These are phyloP conservation scores for Whitmania pigra DNA, from an alignment of 1,140 invertebrate genomes.

Conservation along the genomic window DNA sequence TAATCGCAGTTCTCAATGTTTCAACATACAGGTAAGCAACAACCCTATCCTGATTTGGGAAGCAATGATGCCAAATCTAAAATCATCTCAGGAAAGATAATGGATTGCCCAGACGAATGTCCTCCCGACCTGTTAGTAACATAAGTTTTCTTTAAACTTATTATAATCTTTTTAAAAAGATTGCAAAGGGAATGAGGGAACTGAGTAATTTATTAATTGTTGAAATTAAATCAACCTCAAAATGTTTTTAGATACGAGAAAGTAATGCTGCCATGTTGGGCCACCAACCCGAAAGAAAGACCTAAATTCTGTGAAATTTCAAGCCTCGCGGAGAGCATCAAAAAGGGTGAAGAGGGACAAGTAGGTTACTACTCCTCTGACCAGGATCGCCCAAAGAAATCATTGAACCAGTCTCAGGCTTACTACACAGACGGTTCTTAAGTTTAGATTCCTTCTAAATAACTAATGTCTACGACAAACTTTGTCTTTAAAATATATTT, in stretches of 20 bases:
- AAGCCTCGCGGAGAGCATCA: neutral
- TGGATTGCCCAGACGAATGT: slow-evolving; percentile 9
- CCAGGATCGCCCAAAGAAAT: too few species aligned
- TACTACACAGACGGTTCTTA: too few species aligned
- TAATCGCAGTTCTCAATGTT: too few species aligned
- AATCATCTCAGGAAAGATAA: slow-evolving; percentile 12
- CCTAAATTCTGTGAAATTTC: neutral
- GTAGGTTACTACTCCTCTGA: too few species aligned
- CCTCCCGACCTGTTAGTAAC: slow-evolving; percentile 1
- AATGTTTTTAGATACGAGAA: neutral
- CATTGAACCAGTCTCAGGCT: too few species aligned
- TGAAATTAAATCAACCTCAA: neutral
- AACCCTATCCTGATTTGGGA: slow-evolving; percentile 8
- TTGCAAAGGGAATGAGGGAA: neutral
- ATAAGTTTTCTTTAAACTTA: neutral
- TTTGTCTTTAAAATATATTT: too few species aligned
- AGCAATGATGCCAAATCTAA: slow-evolving; percentile 11
- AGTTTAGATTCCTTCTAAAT: too few species aligned
- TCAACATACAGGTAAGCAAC: too few species aligned
- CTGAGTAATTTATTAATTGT: neutral
- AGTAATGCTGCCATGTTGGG: slow-evolving; percentile 2
- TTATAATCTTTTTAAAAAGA: too few species aligned
- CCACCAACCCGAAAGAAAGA: neutral
- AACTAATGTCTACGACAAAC: too few species aligned
- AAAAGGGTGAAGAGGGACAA: too few species aligned